A percentile compares a stretch with the other conserved stretches of the same genome.
Evolutionary conservation across 2,113 vertebrate genomes (phyloP).

Genomic region (Cephalopholis sonnerati): DNA sequence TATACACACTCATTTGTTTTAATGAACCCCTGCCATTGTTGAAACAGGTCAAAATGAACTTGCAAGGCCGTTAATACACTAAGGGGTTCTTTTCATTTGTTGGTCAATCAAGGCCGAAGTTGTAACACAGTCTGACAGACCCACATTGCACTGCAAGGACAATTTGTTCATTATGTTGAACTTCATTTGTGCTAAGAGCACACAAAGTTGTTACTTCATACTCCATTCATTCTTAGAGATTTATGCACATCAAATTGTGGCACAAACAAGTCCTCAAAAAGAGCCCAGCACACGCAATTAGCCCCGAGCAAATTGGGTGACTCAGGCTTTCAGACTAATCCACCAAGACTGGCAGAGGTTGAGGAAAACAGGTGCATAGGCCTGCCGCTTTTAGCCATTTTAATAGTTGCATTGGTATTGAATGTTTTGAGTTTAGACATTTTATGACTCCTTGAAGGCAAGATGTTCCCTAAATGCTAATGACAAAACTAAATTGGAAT

Average conservation of each 20-base stretch:
- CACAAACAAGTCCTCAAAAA: slow-evolving; percentile 20
- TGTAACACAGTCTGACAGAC: background rate
- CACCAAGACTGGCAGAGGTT: slow-evolving; percentile 1
- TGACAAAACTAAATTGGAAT: background rate
- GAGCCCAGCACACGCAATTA: slow-evolving; percentile 4
- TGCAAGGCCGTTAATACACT: background rate
- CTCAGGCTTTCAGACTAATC: slow-evolving; percentile 37
- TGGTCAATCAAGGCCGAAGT: slow-evolving; percentile 1
- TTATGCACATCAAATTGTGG: slow-evolving; percentile 1
- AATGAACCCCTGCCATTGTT: background rate
- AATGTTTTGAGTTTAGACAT: slow-evolving; percentile 3
- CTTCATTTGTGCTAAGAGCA: background rate
- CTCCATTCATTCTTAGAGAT: background rate
- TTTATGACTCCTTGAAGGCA: slow-evolving; percentile 3
- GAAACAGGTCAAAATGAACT: background rate
- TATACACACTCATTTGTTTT: background rate
- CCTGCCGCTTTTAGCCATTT: background rate
- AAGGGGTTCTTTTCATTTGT: background rate
- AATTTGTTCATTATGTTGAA: slow-evolving; percentile 16
- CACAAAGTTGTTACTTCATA: background rate
- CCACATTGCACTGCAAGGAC: background rate
- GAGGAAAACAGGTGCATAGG: slow-evolving; percentile 3
- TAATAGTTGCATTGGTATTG: background rate
- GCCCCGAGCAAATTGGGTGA: slow-evolving; percentile 12
- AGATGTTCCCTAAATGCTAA: background rate